Evolutionary conservation across 2,113 vertebrate species (phyloP).

Genomic region (Uropsilus gracilis): DNA sequence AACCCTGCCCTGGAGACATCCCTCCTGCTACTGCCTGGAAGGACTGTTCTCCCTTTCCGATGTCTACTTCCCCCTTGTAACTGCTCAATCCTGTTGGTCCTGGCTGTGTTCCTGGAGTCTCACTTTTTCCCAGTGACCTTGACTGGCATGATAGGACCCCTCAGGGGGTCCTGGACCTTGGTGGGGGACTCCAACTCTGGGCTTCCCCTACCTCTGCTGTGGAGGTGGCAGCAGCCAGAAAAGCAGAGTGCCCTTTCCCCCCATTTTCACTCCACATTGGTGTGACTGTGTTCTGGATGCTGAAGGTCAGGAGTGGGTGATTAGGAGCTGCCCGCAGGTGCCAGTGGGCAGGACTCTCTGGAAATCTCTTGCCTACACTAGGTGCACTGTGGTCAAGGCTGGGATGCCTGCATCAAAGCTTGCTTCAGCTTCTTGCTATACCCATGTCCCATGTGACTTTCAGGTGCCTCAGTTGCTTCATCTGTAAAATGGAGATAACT

Average conservation of each 20-base stretch:
- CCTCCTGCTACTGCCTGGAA: background rate
- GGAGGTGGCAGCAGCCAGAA: background rate
- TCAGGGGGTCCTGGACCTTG: background rate
- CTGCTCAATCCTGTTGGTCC: background rate
- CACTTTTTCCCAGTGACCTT: background rate
- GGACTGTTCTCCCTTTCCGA: background rate
- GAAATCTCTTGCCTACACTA: too few relatives aligned
- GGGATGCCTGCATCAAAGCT: background rate
- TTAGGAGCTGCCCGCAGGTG: background rate
- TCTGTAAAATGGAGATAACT: background rate
- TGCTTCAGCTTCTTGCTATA: background rate
- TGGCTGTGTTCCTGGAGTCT: background rate
- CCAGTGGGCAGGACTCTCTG: background rate
- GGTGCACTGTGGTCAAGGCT: background rate
- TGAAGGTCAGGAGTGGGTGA: background rate
- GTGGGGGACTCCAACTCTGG: background rate
- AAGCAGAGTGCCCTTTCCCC: background rate
- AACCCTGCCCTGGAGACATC: background rate
- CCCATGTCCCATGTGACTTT: fast-evolving
- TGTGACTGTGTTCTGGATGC: background rate
- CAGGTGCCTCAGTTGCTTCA: background rate
- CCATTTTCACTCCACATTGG: background rate
- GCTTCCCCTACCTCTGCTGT: background rate
- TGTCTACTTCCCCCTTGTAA: background rate
- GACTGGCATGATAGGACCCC: fast-evolving